Conservation (phyloP, 2,797 vertebrate genomes). For the Trachurus trachurus region DNA sequence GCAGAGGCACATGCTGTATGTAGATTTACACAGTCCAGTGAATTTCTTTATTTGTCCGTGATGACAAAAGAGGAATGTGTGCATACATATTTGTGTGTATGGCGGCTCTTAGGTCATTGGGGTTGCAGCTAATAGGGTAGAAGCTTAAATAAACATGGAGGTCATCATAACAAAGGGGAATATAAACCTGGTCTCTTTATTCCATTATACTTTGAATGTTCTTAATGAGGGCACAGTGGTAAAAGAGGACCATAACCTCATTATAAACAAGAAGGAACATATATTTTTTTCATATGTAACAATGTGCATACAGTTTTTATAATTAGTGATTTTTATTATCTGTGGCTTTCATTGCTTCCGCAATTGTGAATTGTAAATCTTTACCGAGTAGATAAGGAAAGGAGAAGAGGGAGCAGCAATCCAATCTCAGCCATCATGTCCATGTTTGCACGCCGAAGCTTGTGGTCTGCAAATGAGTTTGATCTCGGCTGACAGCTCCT, state of each 20-base stretch:
- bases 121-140: conserved; percentile 59
- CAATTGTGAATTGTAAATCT: conserved; percentile 17
- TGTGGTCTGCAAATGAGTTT: conserved; percentile 82
- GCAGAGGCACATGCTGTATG: conserved; percentile 29
- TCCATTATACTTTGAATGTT: conserved; percentile 13
- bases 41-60: conserved; percentile 48
- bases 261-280: background rate
- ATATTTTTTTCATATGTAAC: background rate
- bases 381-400: conserved; percentile 17
- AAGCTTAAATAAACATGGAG: conserved; percentile 39
- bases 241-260: conserved; percentile 20
- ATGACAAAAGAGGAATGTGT: conserved; percentile 31
- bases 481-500: conserved; percentile 82
- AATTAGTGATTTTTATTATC: conserved; percentile 7
- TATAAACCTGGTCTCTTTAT: conserved; percentile 15
- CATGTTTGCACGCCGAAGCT: conserved; percentile 68
- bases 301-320: background rate
- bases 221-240: conserved; percentile 34
- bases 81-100: conserved; percentile 23
- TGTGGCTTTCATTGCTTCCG: conserved; percentile 10
- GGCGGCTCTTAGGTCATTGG: conserved; percentile 34
- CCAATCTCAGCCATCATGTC: conserved; percentile 54
- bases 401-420: conserved; percentile 40
- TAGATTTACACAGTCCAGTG: conserved; percentile 40
- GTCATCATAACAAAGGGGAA: conserved; percentile 39